A percentile compares a stretch with the other conserved stretches of the same genome.
These are phyloP conservation scores for Caenorhabditis panamensis DNA, from an alignment of 2,888 invertebrate species.

Conservation along the genomic window DNA sequence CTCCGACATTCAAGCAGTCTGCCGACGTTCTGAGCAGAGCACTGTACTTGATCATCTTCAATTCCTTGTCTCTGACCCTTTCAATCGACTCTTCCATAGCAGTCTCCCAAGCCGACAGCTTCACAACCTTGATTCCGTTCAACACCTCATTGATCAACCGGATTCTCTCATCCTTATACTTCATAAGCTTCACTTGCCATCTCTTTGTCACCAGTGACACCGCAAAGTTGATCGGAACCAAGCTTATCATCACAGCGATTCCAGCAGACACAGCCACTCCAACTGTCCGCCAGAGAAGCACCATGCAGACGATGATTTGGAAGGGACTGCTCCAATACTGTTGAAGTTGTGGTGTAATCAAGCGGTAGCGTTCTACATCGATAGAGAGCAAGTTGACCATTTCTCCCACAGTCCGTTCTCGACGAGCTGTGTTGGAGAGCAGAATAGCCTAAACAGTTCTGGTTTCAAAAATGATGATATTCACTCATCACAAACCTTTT, in stretches of 20 bases:
- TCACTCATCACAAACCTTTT: constrained; percentile 78
- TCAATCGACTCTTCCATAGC: constrained; percentile 77
- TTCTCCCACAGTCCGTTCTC: constrained; percentile 83
- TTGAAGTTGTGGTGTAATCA: constrained; percentile 80
- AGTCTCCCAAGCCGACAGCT: constrained; percentile 84
- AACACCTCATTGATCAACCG: constrained; percentile 95
- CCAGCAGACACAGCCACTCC: constrained; percentile 92
- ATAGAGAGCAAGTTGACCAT: constrained; percentile 84
- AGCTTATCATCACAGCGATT: constrained; percentile 88
- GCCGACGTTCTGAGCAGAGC: constrained; percentile 74
- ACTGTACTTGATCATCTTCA: constrained; percentile 70
- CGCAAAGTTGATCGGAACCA: constrained; percentile 84
- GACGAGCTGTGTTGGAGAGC: constrained; percentile 83
- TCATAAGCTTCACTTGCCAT: constrained; percentile 88
- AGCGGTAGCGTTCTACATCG: constrained; percentile 82
- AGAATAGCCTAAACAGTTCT: constrained; percentile 80
- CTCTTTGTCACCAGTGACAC: constrained; percentile 74
- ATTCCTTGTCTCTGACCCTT: constrained; percentile 62
- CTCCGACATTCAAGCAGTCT: constrained; percentile 77
- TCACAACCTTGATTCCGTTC: constrained; percentile 88
- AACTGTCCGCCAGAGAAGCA: constrained; percentile 83
- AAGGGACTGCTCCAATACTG: constrained; percentile 80
- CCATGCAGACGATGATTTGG: constrained; percentile 77
- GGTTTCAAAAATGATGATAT: not conserved
- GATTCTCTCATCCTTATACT: constrained; percentile 93